phyloP scores from a whole-genome alignment of 2,888 invertebrate species.

The Eremobia ochroleuca region DNA sequence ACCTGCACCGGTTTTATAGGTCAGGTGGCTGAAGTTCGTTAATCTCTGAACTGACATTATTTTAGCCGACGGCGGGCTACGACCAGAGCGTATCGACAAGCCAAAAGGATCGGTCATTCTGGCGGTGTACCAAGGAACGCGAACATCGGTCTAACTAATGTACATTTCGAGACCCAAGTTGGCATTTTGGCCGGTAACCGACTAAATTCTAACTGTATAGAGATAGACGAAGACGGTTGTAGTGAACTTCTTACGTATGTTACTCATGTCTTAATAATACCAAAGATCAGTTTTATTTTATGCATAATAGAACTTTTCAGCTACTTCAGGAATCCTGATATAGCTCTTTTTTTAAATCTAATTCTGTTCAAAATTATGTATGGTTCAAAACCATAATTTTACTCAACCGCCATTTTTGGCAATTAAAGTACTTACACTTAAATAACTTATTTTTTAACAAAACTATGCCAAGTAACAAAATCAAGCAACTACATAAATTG shows the following conservation, averaged over 20 bases:
- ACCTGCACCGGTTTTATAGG: constrained; percentile 85
- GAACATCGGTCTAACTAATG: constrained; percentile 86
- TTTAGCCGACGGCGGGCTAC: constrained; percentile 86
- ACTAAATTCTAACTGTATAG: constrained; percentile 32
- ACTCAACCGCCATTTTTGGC: neutral
- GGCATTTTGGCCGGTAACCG: constrained; percentile 79
- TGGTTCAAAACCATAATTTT: neutral
- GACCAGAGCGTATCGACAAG: constrained; percentile 86
- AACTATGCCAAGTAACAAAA: constrained; percentile 46
- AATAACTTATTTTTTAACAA: constrained; percentile 23
- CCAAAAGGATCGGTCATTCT: constrained; percentile 90
- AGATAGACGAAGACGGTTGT: constrained; percentile 9
- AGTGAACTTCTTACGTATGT: neutral
- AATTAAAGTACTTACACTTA: neutral
- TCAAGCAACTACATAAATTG: constrained; percentile 44
- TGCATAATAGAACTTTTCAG: neutral
- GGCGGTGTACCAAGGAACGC: constrained; percentile 90
- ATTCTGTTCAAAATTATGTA: neutral
- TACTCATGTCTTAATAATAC: neutral
- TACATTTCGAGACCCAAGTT: constrained; percentile 88
- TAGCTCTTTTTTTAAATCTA: neutral
- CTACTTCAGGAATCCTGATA: neutral
- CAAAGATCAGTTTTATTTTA: neutral
- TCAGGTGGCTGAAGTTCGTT: constrained; percentile 89
- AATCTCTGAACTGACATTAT: constrained; percentile 90